These are phyloP conservation scores for Thymelicus sylvestris DNA, from an alignment of 2,888 invertebrate genomes.

Conservation along the genomic window DNA sequence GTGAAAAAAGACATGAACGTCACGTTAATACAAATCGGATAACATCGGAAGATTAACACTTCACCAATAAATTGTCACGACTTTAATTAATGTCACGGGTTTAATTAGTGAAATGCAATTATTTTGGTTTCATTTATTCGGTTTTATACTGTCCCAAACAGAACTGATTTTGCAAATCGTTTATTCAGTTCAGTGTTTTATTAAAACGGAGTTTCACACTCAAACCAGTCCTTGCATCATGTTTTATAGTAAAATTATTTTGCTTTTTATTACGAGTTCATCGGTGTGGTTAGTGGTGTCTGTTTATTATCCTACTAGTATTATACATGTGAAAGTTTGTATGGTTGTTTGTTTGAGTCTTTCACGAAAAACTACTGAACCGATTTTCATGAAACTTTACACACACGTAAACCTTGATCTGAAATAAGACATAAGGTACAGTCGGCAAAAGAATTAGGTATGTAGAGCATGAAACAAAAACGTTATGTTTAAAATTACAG, in stretches of 20 bases:
- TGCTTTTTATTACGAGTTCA: neutral
- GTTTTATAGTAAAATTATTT: neutral
- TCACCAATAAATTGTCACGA: constrained; percentile 19
- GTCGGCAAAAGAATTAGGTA: too few relatives aligned
- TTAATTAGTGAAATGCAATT: constrained; percentile 18
- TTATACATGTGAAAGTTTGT: too few relatives aligned
- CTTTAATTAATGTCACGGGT: constrained; percentile 29
- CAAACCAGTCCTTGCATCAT: neutral
- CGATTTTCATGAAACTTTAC: too few relatives aligned
- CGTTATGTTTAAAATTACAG: too few relatives aligned
- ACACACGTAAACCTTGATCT: too few relatives aligned
- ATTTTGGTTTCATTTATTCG: constrained; percentile 17
- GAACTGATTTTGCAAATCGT: constrained; percentile 14
- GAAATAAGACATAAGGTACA: too few relatives aligned
- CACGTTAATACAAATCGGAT: constrained; percentile 8
- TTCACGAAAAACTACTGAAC: too few relatives aligned
- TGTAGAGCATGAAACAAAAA: too few relatives aligned
- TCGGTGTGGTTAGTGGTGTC: neutral
- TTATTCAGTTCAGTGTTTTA: neutral
- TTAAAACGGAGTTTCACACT: neutral
- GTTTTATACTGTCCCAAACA: constrained; percentile 10
- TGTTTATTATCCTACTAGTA: too few relatives aligned
- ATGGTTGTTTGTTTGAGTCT: too few relatives aligned
- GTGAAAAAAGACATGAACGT: neutral
- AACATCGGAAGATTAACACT: constrained; percentile 14